Base-by-base conservation (phyloP, 1,140 invertebrate genomes). In the Micrasema longulum region DNA sequence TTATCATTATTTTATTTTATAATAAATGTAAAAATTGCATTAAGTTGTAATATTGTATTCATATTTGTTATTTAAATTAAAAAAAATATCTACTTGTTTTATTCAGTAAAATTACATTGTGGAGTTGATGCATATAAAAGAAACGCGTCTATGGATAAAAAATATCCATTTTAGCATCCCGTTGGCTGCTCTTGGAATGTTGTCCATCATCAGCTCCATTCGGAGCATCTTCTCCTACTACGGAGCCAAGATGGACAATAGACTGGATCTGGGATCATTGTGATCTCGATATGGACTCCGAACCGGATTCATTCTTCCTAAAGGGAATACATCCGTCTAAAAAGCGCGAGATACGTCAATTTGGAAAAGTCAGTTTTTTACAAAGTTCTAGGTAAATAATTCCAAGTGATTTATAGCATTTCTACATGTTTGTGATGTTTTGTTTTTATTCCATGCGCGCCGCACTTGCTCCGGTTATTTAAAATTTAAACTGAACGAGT, bases 221-320 rank as follows among this genome's bases (percentile, higher is more conserved):
- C 16, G 12, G 5, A 31, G 16, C 35, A 12, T 7, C 35, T 9
- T n/a, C 35, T 60, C 35, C 35, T 14, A 60, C 35, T 60, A n/a
- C 23, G 26, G 23, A 55, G 26, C 26, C 11, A 18, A 16, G 14
- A 41, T 16, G 35, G 16, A 52, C 48, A 52, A 52, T 52, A 23
- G 16, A n/a, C 55, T 53, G 52, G 73, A 67, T 71, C 63, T 20
- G 63, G 65, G 35, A 66, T 69, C 69, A 74, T 74, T 74, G 73
- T 74, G 64, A 67, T 74, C 73, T 74, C 38, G 71, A 74, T 74
- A 74, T 63, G 73, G 73, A 14, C 9, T 18, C 22, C 14, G 26
- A 52, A 23, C 64, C 47, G 22, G 64, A 47, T 31, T 22, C 35
- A 41, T 7, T 53, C 69, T 65, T 38, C 65, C 62, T 71, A 50